Evolutionary conservation across 2,888 invertebrate genomes (phyloP), one percentile per base, ranked within the genome.

Genomic region (Neuroscelio doddi): DNA sequence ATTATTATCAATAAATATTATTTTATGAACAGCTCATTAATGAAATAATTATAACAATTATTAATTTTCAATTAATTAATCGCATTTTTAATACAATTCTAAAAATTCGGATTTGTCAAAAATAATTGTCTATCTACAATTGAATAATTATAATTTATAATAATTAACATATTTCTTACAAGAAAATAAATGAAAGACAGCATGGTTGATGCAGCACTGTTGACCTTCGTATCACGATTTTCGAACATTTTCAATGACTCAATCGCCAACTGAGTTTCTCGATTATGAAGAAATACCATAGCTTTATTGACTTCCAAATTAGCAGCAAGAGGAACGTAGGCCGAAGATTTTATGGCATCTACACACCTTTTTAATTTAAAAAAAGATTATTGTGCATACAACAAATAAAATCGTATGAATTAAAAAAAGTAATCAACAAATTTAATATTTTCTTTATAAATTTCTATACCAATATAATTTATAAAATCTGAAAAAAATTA

Each of bases 261-360:
- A 47, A 94, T 91, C 0, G 96, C 95, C 84, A 92, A 88, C 45
- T 86, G 87, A 49, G 95, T 89, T 80, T 95, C 93, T 65, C 93
- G 90, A 82, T 94, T 93, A 62, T 93, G 92, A 45, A 96, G 85
- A 81, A 91, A 93, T 81, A 93, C 93, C 66, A 95, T 90, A 0
- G 95, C 95, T 84, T 96, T 96, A 84, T 94, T 95, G 68, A 96
- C 92, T 85, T 97, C 96, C 70, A 97, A 86, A 86, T 93, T 97
- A 74, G 91, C 93, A 36, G 94, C 96, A 68, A 95, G 87, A 81
- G 90, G 89, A 29, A 92, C 89, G 76, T 93, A 94, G 80, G 90
- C 91, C n/a, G 97, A 96, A 41, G 93, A 92, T 80, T 96, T 95
- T 46, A 98, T 93, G 15, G 94, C 91, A 73, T 97, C 96, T 49